These are phyloP conservation scores for Pocillopora meandrina DNA, from an alignment of 92 coral and sea anemone species.

Conservation along the genomic window DNA sequence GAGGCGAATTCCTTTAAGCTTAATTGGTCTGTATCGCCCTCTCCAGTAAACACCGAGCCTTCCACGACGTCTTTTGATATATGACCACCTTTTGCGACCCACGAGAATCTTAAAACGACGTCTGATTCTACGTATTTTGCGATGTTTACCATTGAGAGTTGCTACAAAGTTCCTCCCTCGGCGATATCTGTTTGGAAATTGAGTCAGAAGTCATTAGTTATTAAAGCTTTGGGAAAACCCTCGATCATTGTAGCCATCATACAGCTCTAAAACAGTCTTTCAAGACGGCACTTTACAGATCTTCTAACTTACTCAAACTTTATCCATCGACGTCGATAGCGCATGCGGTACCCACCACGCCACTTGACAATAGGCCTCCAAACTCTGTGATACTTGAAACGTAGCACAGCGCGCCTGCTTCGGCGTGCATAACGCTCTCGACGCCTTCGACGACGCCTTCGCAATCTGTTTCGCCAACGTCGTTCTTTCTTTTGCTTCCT, in stretches of 20 bases:
- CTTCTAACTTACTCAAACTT: constrained; percentile 12
- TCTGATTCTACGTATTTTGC: constrained; percentile 23
- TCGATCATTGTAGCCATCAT: too few species aligned
- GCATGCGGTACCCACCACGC: constrained; percentile 27
- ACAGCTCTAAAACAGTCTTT: too few species aligned
- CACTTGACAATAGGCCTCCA: constrained; percentile 36
- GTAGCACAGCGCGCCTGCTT: constrained; percentile 24
- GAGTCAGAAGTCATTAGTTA: neutral
- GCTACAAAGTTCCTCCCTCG: constrained; percentile 15
- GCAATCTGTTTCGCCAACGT: constrained; percentile 27
- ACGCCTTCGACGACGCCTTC: constrained; percentile 30
- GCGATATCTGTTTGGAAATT: constrained; percentile 18
- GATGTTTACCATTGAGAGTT: constrained; percentile 6
- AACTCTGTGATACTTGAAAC: constrained; percentile 12
- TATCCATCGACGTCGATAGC: constrained; percentile 31
- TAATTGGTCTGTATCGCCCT: constrained; percentile 27
- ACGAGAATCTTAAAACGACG: constrained; percentile 24
- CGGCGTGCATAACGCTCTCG: constrained; percentile 27
- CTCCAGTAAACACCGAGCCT: constrained; percentile 22
- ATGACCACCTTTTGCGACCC: constrained; percentile 29
- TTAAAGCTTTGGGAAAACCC: too few species aligned
- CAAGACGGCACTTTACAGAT: neutral
- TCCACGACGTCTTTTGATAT: constrained; percentile 19
- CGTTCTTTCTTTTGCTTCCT: constrained; percentile 3
- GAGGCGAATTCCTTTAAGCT: constrained; percentile 7